A percentile compares a stretch with the other conserved stretches of the same genome.
These are phyloP conservation scores for Procambarus clarkii DNA, from an alignment of 1,140 invertebrate species.

Conservation along the genomic window DNA sequence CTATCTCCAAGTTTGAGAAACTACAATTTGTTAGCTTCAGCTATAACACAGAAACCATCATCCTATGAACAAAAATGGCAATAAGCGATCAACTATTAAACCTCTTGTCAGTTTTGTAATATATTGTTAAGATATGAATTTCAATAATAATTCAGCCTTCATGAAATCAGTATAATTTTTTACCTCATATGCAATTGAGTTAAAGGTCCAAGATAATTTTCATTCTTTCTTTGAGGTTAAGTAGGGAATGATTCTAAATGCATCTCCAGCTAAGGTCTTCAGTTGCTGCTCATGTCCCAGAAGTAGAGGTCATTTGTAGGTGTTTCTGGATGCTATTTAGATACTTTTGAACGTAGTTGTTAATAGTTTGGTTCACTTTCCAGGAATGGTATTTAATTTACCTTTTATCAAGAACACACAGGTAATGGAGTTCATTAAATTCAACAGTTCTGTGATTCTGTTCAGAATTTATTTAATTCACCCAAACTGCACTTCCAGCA, in stretches of 20 bases:
- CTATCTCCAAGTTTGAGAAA: not conserved
- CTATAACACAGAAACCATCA: not conserved
- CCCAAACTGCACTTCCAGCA: no score
- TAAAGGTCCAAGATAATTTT: not conserved
- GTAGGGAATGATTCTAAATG: not conserved
- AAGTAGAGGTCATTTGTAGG: conserved; percentile 31
- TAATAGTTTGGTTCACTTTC: conserved; percentile 38
- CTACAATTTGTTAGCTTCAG: not conserved
- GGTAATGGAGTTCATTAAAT: no score
- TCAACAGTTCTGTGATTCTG: no score
- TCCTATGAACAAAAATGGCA: not conserved
- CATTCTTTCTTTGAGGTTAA: not conserved
- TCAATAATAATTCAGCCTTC: not conserved
- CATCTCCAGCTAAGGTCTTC: conserved; percentile 8
- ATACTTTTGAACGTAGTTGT: conserved; percentile 17
- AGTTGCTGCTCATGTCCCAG: conserved; percentile 12
- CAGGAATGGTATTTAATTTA: conserved; percentile 15
- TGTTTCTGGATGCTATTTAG: conserved; percentile 10
- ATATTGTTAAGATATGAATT: not conserved
- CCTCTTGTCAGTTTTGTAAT: not conserved
- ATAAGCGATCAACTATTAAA: not conserved
- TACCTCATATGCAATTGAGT: not conserved
- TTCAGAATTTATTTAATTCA: no score
- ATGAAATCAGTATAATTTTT: not conserved
- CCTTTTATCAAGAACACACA: not conserved